Evolutionary conservation across 2,888 invertebrate species (phyloP).

Genomic region (Drosophila diplacantha): DNA sequence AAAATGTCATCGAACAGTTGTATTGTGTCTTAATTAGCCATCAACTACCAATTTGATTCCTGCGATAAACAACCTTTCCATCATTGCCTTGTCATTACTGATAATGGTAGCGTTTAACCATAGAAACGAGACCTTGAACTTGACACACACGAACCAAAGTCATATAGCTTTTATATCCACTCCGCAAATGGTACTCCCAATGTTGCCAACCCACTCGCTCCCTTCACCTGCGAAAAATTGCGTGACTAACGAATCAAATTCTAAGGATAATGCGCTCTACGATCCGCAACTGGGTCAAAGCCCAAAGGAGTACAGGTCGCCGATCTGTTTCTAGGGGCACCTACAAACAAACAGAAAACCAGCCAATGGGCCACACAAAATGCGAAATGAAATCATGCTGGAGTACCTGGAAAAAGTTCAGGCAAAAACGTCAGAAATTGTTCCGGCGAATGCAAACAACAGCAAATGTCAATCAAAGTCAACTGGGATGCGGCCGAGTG

Average conservation of each 20-base stretch:
- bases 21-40: slow-evolving; percentile 9
- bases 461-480: slow-evolving; percentile 65
- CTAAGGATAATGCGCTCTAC: slow-evolving; percentile 21
- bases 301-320: slow-evolving; percentile 28
- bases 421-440: slow-evolving; percentile 52
- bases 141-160: slow-evolving; percentile 19
- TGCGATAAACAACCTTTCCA: slow-evolving; percentile 8
- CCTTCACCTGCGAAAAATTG: slow-evolving; percentile 15
- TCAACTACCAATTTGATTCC: slow-evolving; percentile 4
- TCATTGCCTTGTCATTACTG: slow-evolving; percentile 9
- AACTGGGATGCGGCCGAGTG: slow-evolving; percentile 61
- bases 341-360: slow-evolving; percentile 7
- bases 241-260: slow-evolving; percentile 30
- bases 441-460: slow-evolving; percentile 63
- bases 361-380: slow-evolving; percentile 25
- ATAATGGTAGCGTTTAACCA: slow-evolving; percentile 13
- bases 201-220: neutral
- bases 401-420: slow-evolving; percentile 15
- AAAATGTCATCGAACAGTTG: neutral
- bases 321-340: slow-evolving; percentile 54
- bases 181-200: neutral
- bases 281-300: slow-evolving; percentile 50
- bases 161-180: neutral
- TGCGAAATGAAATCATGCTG: slow-evolving; percentile 22
- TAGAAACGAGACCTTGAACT: slow-evolving; percentile 27